These are phyloP conservation scores for Hypomecis punctinalis DNA, from an alignment of 2,888 invertebrate genomes.

Conservation along the genomic window DNA sequence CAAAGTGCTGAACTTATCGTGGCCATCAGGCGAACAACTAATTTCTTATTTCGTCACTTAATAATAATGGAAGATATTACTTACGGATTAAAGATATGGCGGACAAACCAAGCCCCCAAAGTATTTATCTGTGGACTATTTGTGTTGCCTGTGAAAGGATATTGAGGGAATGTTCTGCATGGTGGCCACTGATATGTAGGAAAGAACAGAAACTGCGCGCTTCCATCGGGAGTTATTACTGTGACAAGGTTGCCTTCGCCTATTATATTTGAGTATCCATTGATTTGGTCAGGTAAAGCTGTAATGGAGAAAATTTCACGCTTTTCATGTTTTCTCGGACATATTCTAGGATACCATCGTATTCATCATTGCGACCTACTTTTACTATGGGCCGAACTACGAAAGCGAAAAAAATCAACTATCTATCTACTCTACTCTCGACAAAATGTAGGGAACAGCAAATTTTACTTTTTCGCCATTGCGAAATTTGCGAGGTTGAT, in stretches of 20 bases:
- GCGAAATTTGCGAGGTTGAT: too few species aligned
- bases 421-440: too few species aligned
- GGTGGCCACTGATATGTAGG: constrained; percentile 54
- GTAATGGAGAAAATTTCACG: constrained; percentile 10
- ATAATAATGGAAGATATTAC: constrained; percentile 43
- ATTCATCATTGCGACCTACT: too few species aligned
- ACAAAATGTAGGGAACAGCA: too few species aligned
- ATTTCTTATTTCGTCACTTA: too few species aligned
- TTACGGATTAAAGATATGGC: constrained; percentile 66
- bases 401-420: too few species aligned
- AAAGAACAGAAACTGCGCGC: constrained; percentile 65
- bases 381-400: too few species aligned
- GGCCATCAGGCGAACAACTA: too few species aligned
- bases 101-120: constrained; percentile 64
- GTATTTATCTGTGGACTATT: constrained; percentile 32
- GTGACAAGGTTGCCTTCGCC: constrained; percentile 75
- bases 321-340: too few species aligned
- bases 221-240: constrained; percentile 67
- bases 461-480: too few species aligned
- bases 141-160: constrained; percentile 40
- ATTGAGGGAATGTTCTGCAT: constrained; percentile 41
- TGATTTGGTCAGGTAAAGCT: constrained; percentile 33
- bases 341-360: too few species aligned
- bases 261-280: constrained; percentile 55
- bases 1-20: too few species aligned